These are phyloP conservation scores for Onthophagus sagittarius DNA, from an alignment of 2,888 invertebrate genomes.

Conservation along the genomic window DNA sequence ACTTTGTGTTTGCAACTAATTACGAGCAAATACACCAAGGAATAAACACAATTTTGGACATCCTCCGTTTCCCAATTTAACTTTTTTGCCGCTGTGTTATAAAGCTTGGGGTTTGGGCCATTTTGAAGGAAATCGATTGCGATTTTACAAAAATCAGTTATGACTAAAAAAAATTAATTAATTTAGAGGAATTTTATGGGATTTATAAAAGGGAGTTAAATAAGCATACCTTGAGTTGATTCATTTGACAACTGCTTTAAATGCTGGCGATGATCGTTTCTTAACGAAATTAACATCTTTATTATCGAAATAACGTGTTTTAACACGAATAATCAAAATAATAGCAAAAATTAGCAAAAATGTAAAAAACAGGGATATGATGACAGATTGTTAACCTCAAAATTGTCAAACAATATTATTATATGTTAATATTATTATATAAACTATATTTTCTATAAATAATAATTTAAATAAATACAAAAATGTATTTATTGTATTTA, in stretches of 20 bases:
- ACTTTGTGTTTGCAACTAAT: constrained; percentile 69
- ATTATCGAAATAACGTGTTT: not conserved
- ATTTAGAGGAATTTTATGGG: no score
- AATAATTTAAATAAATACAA: no score
- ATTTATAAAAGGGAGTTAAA: constrained; percentile 13
- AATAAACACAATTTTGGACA: constrained; percentile 66
- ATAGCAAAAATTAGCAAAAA: not conserved
- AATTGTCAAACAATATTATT: no score
- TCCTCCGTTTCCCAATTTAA: constrained; percentile 53
- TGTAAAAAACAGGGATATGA: not conserved
- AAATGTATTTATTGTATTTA: no score
- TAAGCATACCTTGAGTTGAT: constrained; percentile 50
- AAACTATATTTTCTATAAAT: no score
- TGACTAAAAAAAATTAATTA: constrained; percentile 48
- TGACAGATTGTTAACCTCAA: no score
- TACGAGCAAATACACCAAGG: constrained; percentile 67
- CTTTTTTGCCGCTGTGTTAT: constrained; percentile 62
- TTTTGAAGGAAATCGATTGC: constrained; percentile 63
- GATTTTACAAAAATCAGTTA: constrained; percentile 68
- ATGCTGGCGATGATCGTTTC: constrained; percentile 57
- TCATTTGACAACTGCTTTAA: constrained; percentile 53
- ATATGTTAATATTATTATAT: no score
- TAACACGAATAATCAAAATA: not conserved
- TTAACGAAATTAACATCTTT: constrained; percentile 50
- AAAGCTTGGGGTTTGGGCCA: constrained; percentile 62